Evolutionary conservation across 2,113 vertebrate species (phyloP).

Genomic region (Ictalurus furcatus): DNA sequence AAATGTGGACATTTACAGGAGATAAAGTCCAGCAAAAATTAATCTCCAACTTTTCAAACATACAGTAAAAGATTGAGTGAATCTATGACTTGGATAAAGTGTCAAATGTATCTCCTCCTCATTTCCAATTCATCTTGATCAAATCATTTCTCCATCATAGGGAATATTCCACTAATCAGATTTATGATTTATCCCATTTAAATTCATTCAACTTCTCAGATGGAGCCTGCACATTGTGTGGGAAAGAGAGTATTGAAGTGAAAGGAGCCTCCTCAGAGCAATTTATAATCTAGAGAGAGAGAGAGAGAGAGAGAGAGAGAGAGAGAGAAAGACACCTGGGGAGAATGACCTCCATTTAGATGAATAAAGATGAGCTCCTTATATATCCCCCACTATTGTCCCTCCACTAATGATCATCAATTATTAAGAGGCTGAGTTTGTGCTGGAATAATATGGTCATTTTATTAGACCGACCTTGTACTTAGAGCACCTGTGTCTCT

Average conservation of each 20-base stretch:
- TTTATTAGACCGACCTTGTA: conserved; percentile 32
- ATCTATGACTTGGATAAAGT: conserved; percentile 39
- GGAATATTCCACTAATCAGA: conserved; percentile 75
- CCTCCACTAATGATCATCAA: conserved; percentile 67
- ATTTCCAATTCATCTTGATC: conserved; percentile 55
- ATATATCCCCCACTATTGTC: conserved; percentile 62
- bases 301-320: conserved; percentile 52
- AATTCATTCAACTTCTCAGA: conserved; percentile 72
- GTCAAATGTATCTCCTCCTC: conserved; percentile 68
- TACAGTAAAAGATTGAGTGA: conserved; percentile 38
- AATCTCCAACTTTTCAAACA: conserved; percentile 60
- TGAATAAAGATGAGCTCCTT: conserved; percentile 71
- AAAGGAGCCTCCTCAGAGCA: conserved; percentile 49
- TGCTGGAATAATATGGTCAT: conserved; percentile 46
- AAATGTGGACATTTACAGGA: conserved; percentile 56
- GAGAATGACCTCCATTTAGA: conserved; percentile 70
- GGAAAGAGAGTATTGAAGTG: conserved; percentile 43
- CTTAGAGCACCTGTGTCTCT: conserved; percentile 20
- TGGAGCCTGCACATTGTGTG: conserved; percentile 44
- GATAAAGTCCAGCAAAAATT: conserved; percentile 63
- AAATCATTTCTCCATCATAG: conserved; percentile 68
- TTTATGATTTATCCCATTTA: conserved; percentile 78
- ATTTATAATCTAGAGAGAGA: conserved; percentile 54
- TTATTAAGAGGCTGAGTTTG: conserved; percentile 62
- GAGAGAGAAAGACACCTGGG: conserved; percentile 61